phyloP scores from a whole-genome alignment of 1,140 invertebrate species.

The Meloidogyne hapla region DNA sequence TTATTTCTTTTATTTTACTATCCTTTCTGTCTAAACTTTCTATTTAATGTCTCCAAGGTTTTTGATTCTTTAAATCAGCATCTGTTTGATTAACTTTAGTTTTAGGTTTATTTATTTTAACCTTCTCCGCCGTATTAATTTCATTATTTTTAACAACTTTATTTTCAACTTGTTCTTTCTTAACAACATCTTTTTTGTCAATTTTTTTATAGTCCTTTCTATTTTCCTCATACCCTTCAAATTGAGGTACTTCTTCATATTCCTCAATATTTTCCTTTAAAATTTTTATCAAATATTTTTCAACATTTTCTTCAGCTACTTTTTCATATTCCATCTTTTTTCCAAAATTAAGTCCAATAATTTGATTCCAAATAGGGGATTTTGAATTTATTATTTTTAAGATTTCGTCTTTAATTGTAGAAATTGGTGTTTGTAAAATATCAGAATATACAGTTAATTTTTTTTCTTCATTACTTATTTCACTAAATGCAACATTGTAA shows the following conservation, averaged over 20 bases:
- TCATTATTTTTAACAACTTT: too few relatives aligned
- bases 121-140: too few relatives aligned
- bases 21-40: too few relatives aligned
- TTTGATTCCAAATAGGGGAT: not conserved
- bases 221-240: not conserved
- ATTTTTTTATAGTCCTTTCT: too few relatives aligned
- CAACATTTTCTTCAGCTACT: not conserved
- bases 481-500: not conserved
- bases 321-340: not conserved
- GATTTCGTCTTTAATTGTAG: not conserved
- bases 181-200: too few relatives aligned
- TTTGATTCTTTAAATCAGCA: too few relatives aligned
- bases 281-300: not conserved
- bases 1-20: too few relatives aligned
- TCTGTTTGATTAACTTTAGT: too few relatives aligned
- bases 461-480: not conserved
- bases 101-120: too few relatives aligned
- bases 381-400: not conserved
- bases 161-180: too few relatives aligned
- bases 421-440: not conserved
- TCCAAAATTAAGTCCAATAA: not conserved
- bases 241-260: not conserved
- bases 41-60: too few relatives aligned
- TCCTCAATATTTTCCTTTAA: not conserved
- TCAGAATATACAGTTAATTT: not conserved